phyloP scores from a whole-genome alignment of 2,888 invertebrate species.

The Drosophila buzzatii region DNA sequence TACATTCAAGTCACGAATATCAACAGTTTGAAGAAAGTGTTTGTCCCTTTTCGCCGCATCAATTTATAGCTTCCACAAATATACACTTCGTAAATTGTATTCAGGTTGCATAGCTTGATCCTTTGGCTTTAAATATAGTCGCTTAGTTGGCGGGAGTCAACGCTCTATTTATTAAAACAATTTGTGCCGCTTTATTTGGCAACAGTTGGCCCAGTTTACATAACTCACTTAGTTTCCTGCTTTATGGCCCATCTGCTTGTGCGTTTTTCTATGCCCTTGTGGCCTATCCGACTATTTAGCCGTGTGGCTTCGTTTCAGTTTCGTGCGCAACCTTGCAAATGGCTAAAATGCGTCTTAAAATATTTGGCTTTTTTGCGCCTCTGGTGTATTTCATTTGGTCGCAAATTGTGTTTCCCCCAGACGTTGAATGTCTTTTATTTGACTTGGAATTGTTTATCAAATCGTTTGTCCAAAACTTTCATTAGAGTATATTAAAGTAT shows the following conservation, averaged over 20 bases:
- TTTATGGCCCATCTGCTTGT: constrained; percentile 39
- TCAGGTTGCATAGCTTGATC: not conserved
- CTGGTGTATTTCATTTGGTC: constrained; percentile 53
- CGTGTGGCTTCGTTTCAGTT: constrained; percentile 34
- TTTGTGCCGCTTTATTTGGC: constrained; percentile 61
- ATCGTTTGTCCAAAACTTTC: constrained; percentile 55
- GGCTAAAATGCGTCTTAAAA: constrained; percentile 46
- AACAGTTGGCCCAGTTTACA: constrained; percentile 47
- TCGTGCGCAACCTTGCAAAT: constrained; percentile 8
- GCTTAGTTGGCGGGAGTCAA: constrained; percentile 3
- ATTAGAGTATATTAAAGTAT: constrained; percentile 62
- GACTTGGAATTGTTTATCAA: constrained; percentile 49
- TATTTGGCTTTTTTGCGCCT: constrained; percentile 34
- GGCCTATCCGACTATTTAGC: constrained; percentile 58
- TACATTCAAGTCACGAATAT: not conserved
- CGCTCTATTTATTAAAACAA: constrained; percentile 48
- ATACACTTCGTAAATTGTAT: not conserved
- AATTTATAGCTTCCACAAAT: no score
- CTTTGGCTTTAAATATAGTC: constrained; percentile 3
- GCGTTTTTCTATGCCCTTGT: constrained; percentile 32
- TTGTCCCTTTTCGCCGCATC: not conserved
- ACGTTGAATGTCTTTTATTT: constrained; percentile 19
- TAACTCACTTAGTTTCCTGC: constrained; percentile 59
- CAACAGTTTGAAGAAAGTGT: not conserved
- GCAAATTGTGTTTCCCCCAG: constrained; percentile 51